phyloP scores from a whole-genome alignment of 92 coral and sea anemone species.

The Heteractis magnifica region DNA sequence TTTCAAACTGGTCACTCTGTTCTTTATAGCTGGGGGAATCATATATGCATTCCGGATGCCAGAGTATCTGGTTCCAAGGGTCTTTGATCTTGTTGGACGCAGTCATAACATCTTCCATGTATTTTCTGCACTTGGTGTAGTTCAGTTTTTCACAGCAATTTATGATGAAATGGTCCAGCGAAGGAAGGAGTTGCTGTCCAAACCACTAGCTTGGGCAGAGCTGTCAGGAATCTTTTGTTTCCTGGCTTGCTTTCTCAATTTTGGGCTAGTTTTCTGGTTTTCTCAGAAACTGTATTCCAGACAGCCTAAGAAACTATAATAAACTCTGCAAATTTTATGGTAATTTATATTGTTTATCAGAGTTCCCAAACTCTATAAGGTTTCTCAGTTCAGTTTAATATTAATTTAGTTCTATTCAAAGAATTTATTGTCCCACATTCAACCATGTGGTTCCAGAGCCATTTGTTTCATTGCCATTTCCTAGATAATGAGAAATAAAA shows the following conservation, averaged over 20 bases:
- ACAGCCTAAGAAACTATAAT: slow-evolving; percentile 1
- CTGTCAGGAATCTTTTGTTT: slow-evolving; percentile 35
- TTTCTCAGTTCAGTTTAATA: no score
- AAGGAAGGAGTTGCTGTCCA: slow-evolving; percentile 17
- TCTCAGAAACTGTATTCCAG: slow-evolving; percentile 32
- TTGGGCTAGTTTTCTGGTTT: slow-evolving; percentile 46
- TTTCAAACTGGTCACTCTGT: slow-evolving; percentile 45
- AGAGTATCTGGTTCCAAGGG: slow-evolving; percentile 44
- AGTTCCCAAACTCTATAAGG: no score
- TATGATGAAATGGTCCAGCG: slow-evolving; percentile 49
- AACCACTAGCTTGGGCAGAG: slow-evolving; percentile 42
- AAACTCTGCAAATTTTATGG: no score
- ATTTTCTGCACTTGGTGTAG: slow-evolving; percentile 43
- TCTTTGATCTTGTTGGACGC: slow-evolving; percentile 58
- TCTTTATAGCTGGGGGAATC: slow-evolving; percentile 35
- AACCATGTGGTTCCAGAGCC: no score
- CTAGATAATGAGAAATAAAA: no score
- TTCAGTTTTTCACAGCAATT: slow-evolving; percentile 51
- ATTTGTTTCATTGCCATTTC: no score
- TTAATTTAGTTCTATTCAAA: no score
- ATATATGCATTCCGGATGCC: slow-evolving; percentile 49
- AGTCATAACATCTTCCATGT: slow-evolving; percentile 64
- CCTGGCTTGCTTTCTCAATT: slow-evolving; percentile 22
- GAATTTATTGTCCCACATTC: no score
- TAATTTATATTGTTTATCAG: no score